Evolutionary conservation across 1,140 invertebrate genomes (phyloP).

Genomic region (Apis florea): DNA sequence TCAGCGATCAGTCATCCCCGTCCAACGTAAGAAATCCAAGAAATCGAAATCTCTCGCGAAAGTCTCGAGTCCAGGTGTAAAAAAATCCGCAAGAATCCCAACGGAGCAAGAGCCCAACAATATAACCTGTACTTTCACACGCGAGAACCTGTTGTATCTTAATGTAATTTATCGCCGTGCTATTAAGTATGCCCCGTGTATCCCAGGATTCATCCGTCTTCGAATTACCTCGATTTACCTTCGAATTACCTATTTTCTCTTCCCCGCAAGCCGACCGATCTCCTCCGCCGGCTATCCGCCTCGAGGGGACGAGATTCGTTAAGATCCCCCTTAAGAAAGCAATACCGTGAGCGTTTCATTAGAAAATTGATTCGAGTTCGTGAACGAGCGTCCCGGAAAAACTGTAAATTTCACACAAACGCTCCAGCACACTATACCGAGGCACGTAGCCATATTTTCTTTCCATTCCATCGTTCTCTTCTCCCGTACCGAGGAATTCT

Average conservation of each 20-base stretch:
- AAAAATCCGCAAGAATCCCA: conserved; percentile 10
- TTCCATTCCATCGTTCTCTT: not conserved
- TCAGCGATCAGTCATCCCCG: too few relatives aligned
- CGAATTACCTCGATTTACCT: conserved; percentile 38
- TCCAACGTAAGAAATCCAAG: too few relatives aligned
- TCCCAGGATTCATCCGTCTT: conserved; percentile 28
- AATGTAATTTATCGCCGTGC: conserved; percentile 36
- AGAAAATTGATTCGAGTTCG: conserved; percentile 19
- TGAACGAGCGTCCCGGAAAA: not conserved
- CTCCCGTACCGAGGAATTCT: not conserved
- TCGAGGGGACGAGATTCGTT: conserved; percentile 29
- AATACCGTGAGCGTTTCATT: conserved; percentile 4
- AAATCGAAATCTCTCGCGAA: not conserved
- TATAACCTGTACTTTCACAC: conserved; percentile 17
- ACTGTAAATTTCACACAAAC: not conserved
- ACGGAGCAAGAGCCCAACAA: conserved; percentile 1
- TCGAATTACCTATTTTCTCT: conserved; percentile 29
- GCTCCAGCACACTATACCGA: too few relatives aligned
- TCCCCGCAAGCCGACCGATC: not conserved
- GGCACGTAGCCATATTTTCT: conserved; percentile 11
- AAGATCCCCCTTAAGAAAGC: not conserved
- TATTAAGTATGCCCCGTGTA: conserved; percentile 34
- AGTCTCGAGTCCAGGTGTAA: not conserved
- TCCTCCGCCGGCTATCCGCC: not conserved
- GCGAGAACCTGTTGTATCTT: conserved; percentile 28